Base-by-base conservation (phyloP, 1,140 invertebrate genomes). In the Portunus trituberculatus region DNA sequence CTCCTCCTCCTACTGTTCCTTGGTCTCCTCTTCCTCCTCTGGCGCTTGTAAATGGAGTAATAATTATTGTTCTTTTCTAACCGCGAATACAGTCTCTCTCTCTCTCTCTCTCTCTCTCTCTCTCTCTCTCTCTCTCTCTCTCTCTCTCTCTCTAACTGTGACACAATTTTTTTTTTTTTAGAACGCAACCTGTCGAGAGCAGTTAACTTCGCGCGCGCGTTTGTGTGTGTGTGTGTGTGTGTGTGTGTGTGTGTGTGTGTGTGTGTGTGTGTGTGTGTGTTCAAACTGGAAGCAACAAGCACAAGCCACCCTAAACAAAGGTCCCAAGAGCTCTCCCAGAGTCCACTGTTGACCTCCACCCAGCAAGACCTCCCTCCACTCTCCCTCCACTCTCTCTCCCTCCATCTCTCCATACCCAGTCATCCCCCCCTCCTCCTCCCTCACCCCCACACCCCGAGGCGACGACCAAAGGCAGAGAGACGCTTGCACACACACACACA, bases 21-120 rank as follows among this genome's bases (percentile, higher is more conserved):
- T 39, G 39, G 39, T 59, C 67, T 76, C 67, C 20, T 76, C 67
- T 76, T 76, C 67, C 67, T 76, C 67, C 67, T n/a, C 67, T n/a
- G 67, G 67, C 67, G 67, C 6, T 76, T n/a, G n/a, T n/a, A 76
- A 76, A 76, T 76, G 67, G 67, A n/a, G 67, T n/a, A 76, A 76
- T 76, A 76, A 76, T 76, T 76, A n/a, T 76, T 76, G 67, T 76
- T 76, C 20, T 76, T 76, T 76, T 76, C 20, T 76, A 76, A n/a
- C 20, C 67, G n/a, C n/a, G 25, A 76, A 76, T 76, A n/a, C n/a
- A n/a, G 20, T 76, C n/a, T n/a, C 20, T n/a, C n/a, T 76, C 67
- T 76, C 67, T 76, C 67, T 76, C n/a, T n/a, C 67, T 76, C n/a
- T 76, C 67, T 76, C n/a, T 76, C n/a, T 76, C n/a, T 76, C 67